phyloP scores from a whole-genome alignment of 2,113 vertebrate genomes.

The Romanogobio albipinnatus region DNA sequence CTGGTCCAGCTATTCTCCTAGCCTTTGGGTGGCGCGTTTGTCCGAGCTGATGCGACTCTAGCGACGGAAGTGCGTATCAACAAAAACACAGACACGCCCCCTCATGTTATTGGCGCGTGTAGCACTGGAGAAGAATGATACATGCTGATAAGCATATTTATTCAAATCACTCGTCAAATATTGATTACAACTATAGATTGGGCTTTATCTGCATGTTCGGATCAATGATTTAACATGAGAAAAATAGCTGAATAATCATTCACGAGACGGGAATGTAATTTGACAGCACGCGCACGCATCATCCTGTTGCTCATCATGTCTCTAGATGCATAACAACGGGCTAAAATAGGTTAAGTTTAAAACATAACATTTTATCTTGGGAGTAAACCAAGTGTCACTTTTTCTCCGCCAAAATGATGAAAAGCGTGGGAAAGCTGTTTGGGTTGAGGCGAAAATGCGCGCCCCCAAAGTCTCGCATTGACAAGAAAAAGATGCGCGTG shows the following conservation, averaged over 20 bases:
- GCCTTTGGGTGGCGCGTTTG: constrained; percentile 32
- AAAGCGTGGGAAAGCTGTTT: constrained; percentile 36
- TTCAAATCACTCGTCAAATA: constrained; percentile 9
- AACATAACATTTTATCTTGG: not conserved
- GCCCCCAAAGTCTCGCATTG: constrained; percentile 39
- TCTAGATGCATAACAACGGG: not conserved
- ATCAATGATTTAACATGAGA: not conserved
- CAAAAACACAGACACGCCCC: constrained; percentile 48
- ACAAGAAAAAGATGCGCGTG: constrained; percentile 44
- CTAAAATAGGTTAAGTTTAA: not conserved
- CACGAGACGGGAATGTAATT: not conserved
- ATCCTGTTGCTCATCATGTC: constrained; percentile 1
- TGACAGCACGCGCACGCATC: not conserved
- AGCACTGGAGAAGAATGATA: constrained; percentile 9
- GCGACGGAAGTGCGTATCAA: constrained; percentile 40
- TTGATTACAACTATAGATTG: not conserved
- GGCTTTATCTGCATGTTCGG: not conserved
- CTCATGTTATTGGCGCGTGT: constrained; percentile 30
- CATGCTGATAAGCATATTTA: constrained; percentile 9
- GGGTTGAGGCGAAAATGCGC: constrained; percentile 37
- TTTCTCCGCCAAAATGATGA: constrained; percentile 8
- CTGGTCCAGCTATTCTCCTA: not conserved
- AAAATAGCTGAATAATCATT: not conserved
- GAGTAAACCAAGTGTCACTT: not conserved
- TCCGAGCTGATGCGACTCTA: not conserved